These are phyloP conservation scores for Meandrusa payeni DNA, from an alignment of 2,888 invertebrate species.

Conservation along the genomic window DNA sequence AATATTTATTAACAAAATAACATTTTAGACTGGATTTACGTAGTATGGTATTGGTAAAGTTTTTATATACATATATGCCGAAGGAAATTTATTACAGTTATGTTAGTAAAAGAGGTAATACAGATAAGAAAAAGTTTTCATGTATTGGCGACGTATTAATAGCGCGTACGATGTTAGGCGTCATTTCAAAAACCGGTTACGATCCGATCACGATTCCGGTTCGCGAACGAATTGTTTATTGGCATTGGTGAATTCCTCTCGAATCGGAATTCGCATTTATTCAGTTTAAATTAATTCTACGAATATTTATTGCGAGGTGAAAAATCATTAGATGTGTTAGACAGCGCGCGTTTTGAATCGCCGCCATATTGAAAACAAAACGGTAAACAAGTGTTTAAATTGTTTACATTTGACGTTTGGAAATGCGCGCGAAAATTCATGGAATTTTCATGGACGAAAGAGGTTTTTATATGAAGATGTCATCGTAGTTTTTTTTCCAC, in stretches of 20 bases:
- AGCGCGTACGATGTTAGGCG: not conserved
- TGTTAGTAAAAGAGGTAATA: too few relatives aligned
- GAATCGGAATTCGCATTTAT: conserved; percentile 61
- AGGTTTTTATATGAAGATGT: conserved; percentile 52
- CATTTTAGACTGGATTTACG: conserved; percentile 6
- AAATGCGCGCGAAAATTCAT: conserved; percentile 32
- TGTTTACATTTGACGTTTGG: conserved; percentile 29
- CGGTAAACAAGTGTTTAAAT: conserved; percentile 22
- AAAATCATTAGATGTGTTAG: conserved; percentile 26
- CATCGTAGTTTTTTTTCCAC: conserved; percentile 41
- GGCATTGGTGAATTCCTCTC: conserved; percentile 40
- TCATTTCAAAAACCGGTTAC: conserved; percentile 22
- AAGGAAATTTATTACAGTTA: too few relatives aligned
- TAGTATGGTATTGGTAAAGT: conserved; percentile 12
- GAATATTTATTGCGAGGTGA: conserved; percentile 27
- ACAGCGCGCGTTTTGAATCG: conserved; percentile 15
- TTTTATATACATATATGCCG: conserved; percentile 13
- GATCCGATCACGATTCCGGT: conserved; percentile 35
- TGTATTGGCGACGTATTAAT: too few relatives aligned
- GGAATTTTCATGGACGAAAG: conserved; percentile 39
- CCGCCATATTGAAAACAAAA: conserved; percentile 16
- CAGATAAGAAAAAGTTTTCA: too few relatives aligned
- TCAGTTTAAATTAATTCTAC: conserved; percentile 44
- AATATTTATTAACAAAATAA: not conserved
- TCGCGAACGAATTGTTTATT: conserved; percentile 44